These are phyloP conservation scores for Abscondita cerata DNA, from an alignment of 2,888 invertebrate species.

Conservation along the genomic window DNA sequence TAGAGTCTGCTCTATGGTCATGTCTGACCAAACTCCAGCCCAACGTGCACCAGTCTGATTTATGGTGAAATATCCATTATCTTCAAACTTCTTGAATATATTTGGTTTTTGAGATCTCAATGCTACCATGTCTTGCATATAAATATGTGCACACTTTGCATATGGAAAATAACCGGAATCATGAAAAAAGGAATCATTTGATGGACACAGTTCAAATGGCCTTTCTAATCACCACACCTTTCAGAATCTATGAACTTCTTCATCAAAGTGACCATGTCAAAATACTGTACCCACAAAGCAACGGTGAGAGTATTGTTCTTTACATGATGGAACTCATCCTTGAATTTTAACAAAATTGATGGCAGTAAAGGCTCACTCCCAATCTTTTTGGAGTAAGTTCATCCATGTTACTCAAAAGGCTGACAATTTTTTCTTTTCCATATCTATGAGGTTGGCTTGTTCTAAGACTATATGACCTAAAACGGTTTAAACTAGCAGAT, in stretches of 20 bases:
- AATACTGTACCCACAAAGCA: slow-evolving; percentile 11
- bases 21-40: not conserved
- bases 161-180: slow-evolving; percentile 51
- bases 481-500: slow-evolving; percentile 33
- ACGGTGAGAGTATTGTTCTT: not conserved
- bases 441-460: slow-evolving; percentile 13
- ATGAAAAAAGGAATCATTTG: slow-evolving; percentile 52
- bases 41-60: slow-evolving; percentile 22
- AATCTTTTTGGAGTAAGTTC: not conserved
- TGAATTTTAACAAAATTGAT: slow-evolving; percentile 18
- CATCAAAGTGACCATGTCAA: slow-evolving; percentile 5
- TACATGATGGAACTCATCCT: slow-evolving; percentile 24
- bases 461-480: slow-evolving; percentile 29
- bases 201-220: not conserved
- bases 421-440: slow-evolving; percentile 12
- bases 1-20: slow-evolving; percentile 12
- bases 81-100: slow-evolving; percentile 14
- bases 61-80: slow-evolving; percentile 13
- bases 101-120: not conserved
- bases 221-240: not conserved
- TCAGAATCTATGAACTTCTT: not conserved
- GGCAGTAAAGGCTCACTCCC: not conserved
- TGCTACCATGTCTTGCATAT: slow-evolving; percentile 47
- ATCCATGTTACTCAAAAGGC: not conserved
- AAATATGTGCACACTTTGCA: slow-evolving; percentile 44